Evolutionary conservation across 2,113 vertebrate genomes (phyloP), one percentile per base, ranked within the genome.

Genomic region (Toxostoma redivivum): DNA sequence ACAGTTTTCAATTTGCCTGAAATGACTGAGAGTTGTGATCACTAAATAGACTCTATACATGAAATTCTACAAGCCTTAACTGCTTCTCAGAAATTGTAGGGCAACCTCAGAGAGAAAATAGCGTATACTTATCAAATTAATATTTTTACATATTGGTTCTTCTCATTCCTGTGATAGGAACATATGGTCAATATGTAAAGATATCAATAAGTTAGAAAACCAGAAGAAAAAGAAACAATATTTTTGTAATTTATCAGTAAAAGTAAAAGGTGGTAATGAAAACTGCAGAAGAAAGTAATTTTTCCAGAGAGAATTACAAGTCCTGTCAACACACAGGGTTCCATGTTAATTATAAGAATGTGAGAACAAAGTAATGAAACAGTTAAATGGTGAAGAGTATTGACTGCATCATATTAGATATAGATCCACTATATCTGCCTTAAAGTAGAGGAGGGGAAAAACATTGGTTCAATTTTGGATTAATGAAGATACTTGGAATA

Each of bases 301-400:
- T 81, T 91, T 88, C 80, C 88, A 44, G 85, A 60, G 38, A 85
- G 40, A 73, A 58, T 74, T 77, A 62, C 14, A 91, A 58, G 60
- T 42, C 23, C 62, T 62, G 25, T 11, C 1, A 9, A 91, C 64
- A 44, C 78, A 87, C 22, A 7, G 2, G 3, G 7, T 94, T 97
- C 51, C 30, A 73, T 95, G 95, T 65, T 92, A 89, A 92, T 96
- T 95, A 85, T 85, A 27, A 91, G 69, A 83, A 94, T 78, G 48
- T 90, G 78, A 87, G 17, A 92, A 95, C 38, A 87, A 90, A 45
- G 17, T 88, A 94, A 83, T 84, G 86, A 92, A 54, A 79, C 28
- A 61, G 8, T 80, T 94, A 81, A 95, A 81, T 80, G 50, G 72
- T 93, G 72, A 96, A 92, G 76, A 96, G 90, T 94, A 78, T 74